Evolutionary conservation across 2,888 invertebrate genomes (phyloP).

Genomic region (Chorisops tibialis): DNA sequence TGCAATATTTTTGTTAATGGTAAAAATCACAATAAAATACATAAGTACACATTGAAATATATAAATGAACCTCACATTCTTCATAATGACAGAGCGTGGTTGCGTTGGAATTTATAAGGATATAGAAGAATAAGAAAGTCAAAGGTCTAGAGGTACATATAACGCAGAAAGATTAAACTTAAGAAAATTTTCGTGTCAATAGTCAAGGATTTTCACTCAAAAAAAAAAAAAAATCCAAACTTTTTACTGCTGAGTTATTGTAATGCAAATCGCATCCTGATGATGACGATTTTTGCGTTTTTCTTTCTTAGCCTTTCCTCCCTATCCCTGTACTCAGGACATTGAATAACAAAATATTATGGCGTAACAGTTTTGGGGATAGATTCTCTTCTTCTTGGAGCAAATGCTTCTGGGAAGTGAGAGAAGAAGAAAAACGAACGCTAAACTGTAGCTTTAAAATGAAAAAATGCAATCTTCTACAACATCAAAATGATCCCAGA

Average conservation of each 20-base stretch:
- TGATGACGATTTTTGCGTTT: constrained; percentile 18
- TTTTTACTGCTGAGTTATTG: constrained; percentile 25
- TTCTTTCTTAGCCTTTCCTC: not conserved
- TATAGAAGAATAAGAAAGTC: not conserved
- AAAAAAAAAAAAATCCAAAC: constrained; percentile 7
- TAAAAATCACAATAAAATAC: too few relatives aligned
- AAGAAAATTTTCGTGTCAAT: constrained; percentile 14
- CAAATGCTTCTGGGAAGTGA: not conserved
- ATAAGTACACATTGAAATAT: too few relatives aligned
- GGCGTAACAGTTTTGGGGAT: constrained; percentile 2
- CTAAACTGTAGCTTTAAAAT: not conserved
- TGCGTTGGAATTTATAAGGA: not conserved
- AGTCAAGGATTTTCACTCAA: constrained; percentile 2
- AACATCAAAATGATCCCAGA: constrained; percentile 7
- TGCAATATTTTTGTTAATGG: constrained; percentile 11
- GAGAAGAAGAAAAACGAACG: not conserved
- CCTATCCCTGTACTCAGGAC: not conserved
- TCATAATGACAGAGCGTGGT: too few relatives aligned
- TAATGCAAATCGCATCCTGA: constrained; percentile 33
- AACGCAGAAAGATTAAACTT: not conserved
- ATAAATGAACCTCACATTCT: too few relatives aligned
- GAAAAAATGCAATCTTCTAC: constrained; percentile 7
- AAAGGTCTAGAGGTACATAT: not conserved
- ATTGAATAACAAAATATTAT: constrained; percentile 8
- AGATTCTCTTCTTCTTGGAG: not conserved